These are phyloP conservation scores for Bursaphelenchus mucronatus DNA, from an alignment of 1,140 invertebrate species.

Conservation along the genomic window DNA sequence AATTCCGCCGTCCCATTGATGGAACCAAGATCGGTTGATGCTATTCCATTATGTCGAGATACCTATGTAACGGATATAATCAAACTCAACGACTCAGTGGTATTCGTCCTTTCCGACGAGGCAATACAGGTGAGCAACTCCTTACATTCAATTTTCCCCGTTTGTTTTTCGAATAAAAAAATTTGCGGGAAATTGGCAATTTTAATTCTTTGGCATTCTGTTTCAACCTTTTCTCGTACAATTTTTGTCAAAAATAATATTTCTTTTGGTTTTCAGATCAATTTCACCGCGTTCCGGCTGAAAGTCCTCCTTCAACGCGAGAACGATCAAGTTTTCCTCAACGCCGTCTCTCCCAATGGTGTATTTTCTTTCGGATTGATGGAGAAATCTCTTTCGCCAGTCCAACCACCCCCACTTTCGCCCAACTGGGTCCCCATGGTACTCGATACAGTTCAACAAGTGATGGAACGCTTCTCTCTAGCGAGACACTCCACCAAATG, in stretches of 20 bases:
- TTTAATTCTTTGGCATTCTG: neutral
- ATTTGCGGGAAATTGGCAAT: neutral
- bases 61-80: conserved; percentile 13
- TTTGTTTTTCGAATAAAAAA: no score
- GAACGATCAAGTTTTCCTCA: conserved; percentile 1
- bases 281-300: conserved; percentile 11
- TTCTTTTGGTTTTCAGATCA: conserved; percentile 7
- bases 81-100: conserved; percentile 5
- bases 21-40: neutral
- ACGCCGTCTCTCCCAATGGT: conserved; percentile 15
- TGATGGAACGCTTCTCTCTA: conserved; percentile 8
- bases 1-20: conserved; percentile 26
- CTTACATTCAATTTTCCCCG: neutral
- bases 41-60: neutral
- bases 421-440: conserved; percentile 9
- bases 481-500: conserved; percentile 16
- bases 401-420: neutral
- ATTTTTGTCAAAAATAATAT: neutral
- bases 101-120: conserved; percentile 14
- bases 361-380: neutral
- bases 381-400: neutral
- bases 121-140: conserved; percentile 5
- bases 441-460: neutral
- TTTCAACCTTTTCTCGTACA: neutral
- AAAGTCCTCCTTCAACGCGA: conserved; percentile 14